These are phyloP conservation scores for Thalassoma bifasciatum DNA, from an alignment of 2,113 vertebrate species.

Conservation along the genomic window DNA sequence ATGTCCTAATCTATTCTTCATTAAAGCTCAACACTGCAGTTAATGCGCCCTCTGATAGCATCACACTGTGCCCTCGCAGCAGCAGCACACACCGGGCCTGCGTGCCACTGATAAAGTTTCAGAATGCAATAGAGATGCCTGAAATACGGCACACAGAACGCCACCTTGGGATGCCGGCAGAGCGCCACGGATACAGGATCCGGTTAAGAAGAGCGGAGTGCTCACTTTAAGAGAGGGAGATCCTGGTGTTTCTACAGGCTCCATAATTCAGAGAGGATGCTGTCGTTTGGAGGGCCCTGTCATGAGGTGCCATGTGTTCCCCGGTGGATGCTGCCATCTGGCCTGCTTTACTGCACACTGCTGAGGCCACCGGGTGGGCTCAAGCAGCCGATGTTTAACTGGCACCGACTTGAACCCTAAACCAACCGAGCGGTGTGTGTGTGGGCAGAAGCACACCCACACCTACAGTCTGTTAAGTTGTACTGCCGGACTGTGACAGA, in stretches of 20 bases:
- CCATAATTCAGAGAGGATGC: conserved; percentile 64
- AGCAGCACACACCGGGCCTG: conserved; percentile 63
- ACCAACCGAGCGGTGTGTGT: conserved; percentile 32
- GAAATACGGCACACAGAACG: conserved; percentile 49
- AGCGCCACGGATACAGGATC: conserved; percentile 35
- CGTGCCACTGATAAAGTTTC: conserved; percentile 72
- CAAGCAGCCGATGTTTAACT: conserved; percentile 71
- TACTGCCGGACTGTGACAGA: conserved; percentile 66
- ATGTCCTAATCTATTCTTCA: conserved; percentile 81
- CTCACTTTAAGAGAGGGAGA: conserved; percentile 62
- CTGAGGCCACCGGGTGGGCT: conserved; percentile 45
- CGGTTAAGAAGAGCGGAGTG: conserved; percentile 70
- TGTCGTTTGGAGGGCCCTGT: conserved; percentile 59
- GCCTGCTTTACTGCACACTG: conserved; percentile 57
- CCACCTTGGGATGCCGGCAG: conserved; percentile 16
- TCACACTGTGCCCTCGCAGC: conserved; percentile 63
- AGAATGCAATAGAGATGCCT: conserved; percentile 65
- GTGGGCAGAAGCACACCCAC: conserved; percentile 69
- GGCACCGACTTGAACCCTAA: conserved; percentile 64
- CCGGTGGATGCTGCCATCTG: conserved; percentile 74
- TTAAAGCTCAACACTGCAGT: conserved; percentile 78
- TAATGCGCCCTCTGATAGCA: conserved; percentile 73
- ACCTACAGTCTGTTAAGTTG: conserved; percentile 72
- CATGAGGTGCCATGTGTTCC: conserved; percentile 72
- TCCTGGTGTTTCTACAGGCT: conserved; percentile 46